Evolutionary conservation across 2,797 vertebrate genomes (phyloP).

Genomic region (Pteronotus mesoamericanus): DNA sequence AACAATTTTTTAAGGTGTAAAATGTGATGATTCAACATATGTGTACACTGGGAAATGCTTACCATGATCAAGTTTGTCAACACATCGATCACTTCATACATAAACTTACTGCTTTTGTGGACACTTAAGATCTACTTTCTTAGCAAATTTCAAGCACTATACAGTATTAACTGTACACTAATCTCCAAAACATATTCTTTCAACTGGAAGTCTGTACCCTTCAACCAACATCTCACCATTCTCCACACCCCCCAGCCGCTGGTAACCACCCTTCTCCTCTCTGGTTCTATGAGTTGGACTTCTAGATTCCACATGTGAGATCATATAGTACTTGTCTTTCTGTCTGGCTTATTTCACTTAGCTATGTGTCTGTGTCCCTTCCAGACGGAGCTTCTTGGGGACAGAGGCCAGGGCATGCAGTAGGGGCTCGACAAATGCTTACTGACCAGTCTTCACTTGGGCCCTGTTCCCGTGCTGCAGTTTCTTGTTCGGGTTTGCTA

Average conservation of each 20-base stretch:
- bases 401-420: neutral
- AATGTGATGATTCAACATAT: neutral
- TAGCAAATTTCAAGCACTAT: neutral
- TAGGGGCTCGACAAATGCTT: neutral
- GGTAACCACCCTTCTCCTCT: neutral
- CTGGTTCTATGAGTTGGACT: neutral
- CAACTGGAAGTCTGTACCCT: neutral
- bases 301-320: neutral
- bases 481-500: neutral
- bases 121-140: neutral
- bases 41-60: neutral
- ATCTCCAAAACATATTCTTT: neutral
- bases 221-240: neutral
- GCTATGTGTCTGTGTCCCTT: neutral
- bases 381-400: neutral
- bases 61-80: neutral
- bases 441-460: neutral
- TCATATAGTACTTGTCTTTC: neutral
- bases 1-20: neutral
- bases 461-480: neutral
- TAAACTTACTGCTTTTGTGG: neutral
- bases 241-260: neutral
- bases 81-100: neutral
- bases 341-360: neutral
- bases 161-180: neutral